phyloP scores from a whole-genome alignment of 2,113 vertebrate genomes.

The Scolopax mira region DNA sequence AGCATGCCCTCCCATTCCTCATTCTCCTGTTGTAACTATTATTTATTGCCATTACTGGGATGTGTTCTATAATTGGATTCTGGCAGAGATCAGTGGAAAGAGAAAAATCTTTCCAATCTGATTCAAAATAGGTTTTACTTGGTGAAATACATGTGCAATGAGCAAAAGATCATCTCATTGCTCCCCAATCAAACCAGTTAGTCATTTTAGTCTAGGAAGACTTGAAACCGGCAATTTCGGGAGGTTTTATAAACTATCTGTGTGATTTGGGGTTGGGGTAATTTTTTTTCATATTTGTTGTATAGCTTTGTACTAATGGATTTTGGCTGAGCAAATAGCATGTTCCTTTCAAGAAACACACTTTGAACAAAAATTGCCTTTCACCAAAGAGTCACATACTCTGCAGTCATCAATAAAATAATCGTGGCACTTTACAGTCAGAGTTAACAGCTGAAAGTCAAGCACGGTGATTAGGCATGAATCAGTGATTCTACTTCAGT shows the following conservation, averaged over 20 bases:
- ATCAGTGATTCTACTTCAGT: not conserved
- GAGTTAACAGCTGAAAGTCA: not conserved
- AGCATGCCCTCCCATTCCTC: not conserved
- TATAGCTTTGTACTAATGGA: not conserved
- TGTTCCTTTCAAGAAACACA: not conserved
- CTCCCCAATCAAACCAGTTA: not conserved
- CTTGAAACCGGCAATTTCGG: not conserved
- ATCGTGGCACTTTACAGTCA: not conserved
- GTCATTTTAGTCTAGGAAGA: not conserved
- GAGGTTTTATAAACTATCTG: not conserved
- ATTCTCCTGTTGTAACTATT: not conserved
- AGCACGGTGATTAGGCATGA: not conserved
- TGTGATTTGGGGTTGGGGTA: not conserved
- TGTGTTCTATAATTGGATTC: constrained; percentile 55
- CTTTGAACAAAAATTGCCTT: not conserved
- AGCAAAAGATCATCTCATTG: not conserved
- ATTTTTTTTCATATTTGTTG: not conserved
- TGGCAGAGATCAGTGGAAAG: constrained; percentile 54
- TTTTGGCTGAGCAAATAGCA: not conserved
- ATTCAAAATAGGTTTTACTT: constrained; percentile 24
- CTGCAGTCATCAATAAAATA: not conserved
- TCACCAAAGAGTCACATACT: not conserved
- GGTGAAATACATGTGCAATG: constrained; percentile 8
- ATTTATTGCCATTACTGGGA: constrained; percentile 46
- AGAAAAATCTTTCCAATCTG: constrained; percentile 54